phyloP scores from a whole-genome alignment of 2,797 vertebrate species.

The Microctenopoma steveboyesi region DNA sequence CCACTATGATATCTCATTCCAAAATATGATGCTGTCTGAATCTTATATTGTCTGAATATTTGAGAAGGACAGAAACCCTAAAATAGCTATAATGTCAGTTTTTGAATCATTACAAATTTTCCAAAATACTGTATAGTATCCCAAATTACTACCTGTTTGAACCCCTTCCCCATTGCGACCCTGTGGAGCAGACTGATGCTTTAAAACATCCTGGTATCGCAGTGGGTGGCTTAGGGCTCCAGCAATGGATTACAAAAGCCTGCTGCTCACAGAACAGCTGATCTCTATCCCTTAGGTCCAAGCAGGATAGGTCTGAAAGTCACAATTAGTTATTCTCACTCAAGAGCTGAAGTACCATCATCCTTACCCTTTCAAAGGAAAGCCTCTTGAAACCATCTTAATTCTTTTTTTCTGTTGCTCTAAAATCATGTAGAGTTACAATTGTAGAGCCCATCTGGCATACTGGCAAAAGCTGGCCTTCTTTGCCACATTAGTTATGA shows the following conservation, averaged over 20 bases:
- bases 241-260: slow-evolving; percentile 66
- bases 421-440: slow-evolving; percentile 56
- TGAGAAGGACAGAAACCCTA: background rate
- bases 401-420: slow-evolving; percentile 51
- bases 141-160: slow-evolving; percentile 25
- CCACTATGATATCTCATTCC: slow-evolving; percentile 22
- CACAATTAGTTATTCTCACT: slow-evolving; percentile 72
- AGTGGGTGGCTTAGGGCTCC: slow-evolving; percentile 62
- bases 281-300: slow-evolving; percentile 68
- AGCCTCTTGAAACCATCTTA: slow-evolving; percentile 61
- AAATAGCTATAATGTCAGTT: slow-evolving; percentile 11
- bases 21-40: slow-evolving; percentile 22
- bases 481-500: slow-evolving; percentile 28
- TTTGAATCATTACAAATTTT: background rate
- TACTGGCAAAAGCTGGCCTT: slow-evolving; percentile 35
- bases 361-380: slow-evolving; percentile 53
- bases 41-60: slow-evolving; percentile 5
- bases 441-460: slow-evolving; percentile 57
- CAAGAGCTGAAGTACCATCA: slow-evolving; percentile 55
- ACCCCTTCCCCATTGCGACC: slow-evolving; percentile 26
- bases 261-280: slow-evolving; percentile 64
- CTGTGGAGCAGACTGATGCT: slow-evolving; percentile 30
- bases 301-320: slow-evolving; percentile 61
- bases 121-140: slow-evolving; percentile 2
- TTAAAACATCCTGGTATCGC: slow-evolving; percentile 50